Evolutionary conservation across 2,797 vertebrate species (phyloP).

Genomic region (Lophura swinhoii): DNA sequence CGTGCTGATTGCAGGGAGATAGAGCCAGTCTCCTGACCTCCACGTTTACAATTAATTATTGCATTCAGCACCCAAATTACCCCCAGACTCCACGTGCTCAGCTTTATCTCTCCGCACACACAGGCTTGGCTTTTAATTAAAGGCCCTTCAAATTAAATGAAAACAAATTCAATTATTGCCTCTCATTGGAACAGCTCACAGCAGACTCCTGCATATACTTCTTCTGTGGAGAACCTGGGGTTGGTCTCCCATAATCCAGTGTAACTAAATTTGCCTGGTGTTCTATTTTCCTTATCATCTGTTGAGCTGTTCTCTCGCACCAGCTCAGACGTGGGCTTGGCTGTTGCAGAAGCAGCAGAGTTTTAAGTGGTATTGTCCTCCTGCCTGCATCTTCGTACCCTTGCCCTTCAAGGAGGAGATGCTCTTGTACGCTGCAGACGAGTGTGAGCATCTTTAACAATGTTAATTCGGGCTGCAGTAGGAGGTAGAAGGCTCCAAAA

Average conservation of each 20-base stretch:
- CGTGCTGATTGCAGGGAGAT: slow-evolving; percentile 77
- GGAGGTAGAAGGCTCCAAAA: neutral
- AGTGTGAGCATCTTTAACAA: neutral
- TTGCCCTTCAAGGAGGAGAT: slow-evolving; percentile 24
- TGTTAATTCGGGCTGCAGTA: neutral
- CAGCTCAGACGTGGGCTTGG: slow-evolving; percentile 63
- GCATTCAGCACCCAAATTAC: slow-evolving; percentile 80
- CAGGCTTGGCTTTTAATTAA: slow-evolving; percentile 84
- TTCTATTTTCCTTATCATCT: slow-evolving; percentile 80
- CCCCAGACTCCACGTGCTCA: slow-evolving; percentile 70
- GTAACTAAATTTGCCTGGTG: slow-evolving; percentile 72
- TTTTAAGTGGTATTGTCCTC: slow-evolving; percentile 41
- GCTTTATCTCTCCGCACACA: slow-evolving; percentile 82
- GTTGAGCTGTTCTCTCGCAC: slow-evolving; percentile 65
- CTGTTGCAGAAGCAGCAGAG: slow-evolving; percentile 39
- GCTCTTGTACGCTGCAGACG: neutral
- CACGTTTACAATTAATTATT: slow-evolving; percentile 81
- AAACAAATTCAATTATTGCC: slow-evolving; percentile 87
- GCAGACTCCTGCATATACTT: slow-evolving; percentile 73
- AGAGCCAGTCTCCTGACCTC: slow-evolving; percentile 75
- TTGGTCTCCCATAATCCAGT: slow-evolving; percentile 71
- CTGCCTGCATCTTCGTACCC: neutral
- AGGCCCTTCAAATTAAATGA: slow-evolving; percentile 85
- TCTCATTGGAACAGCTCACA: slow-evolving; percentile 78
- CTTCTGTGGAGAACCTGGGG: slow-evolving; percentile 61